Evolutionary conservation across 2,888 invertebrate species (phyloP).

Genomic region (Nomada goodeniana): DNA sequence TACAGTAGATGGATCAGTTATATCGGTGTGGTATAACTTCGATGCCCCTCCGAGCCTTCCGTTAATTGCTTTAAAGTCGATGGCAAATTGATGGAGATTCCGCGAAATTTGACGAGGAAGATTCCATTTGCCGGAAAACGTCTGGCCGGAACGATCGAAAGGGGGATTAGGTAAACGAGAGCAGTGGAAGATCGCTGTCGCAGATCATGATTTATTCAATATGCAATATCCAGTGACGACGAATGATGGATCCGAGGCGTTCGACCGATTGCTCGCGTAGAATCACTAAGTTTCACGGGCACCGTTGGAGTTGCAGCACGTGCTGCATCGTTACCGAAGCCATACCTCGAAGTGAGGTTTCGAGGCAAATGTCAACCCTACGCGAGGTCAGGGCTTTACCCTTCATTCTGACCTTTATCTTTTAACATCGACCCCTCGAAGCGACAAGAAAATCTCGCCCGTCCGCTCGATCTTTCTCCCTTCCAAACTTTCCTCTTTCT

Average conservation of each 20-base stretch:
- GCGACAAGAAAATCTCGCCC: not conserved
- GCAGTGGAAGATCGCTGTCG: not conserved
- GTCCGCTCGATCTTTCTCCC: not conserved
- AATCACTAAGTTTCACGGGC: slow-evolving; percentile 1
- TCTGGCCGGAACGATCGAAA: not conserved
- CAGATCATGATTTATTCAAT: slow-evolving; percentile 38
- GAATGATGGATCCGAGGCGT: slow-evolving; percentile 28
- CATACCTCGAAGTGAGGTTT: slow-evolving; percentile 79
- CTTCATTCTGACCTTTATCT: slow-evolving; percentile 66
- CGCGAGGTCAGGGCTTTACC: slow-evolving; percentile 72
- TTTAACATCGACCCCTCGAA: not conserved
- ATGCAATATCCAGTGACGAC: slow-evolving; percentile 8
- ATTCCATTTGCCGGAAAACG: not conserved
- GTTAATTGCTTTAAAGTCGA: slow-evolving; percentile 15
- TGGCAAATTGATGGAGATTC: not conserved
- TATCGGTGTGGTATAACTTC: slow-evolving; percentile 2
- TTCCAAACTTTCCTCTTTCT: not conserved
- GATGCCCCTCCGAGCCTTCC: not conserved
- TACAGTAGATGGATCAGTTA: slow-evolving; percentile 7
- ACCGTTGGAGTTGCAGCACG: slow-evolving; percentile 29
- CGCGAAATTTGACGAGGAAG: no score
- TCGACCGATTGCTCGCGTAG: not conserved
- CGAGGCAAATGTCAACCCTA: slow-evolving; percentile 78
- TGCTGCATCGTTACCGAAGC: slow-evolving; percentile 71
- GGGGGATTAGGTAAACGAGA: slow-evolving; percentile 1